Evolutionary conservation across 2,888 invertebrate genomes (phyloP).

Genomic region (Linnaemya tessellans): DNA sequence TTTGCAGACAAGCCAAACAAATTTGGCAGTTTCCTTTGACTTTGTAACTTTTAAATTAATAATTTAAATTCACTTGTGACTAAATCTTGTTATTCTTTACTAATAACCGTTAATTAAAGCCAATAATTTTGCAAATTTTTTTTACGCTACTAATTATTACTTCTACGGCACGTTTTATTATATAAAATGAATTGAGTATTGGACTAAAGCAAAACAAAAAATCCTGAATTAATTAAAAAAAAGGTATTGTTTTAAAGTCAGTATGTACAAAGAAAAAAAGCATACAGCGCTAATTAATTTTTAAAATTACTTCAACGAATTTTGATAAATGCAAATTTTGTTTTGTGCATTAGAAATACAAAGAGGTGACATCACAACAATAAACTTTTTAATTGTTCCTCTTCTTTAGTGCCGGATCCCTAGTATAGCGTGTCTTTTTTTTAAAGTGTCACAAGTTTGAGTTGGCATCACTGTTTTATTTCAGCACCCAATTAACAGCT

Average conservation of each 20-base stretch:
- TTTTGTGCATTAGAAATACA: neutral
- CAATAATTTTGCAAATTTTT: neutral
- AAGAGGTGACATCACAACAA: neutral
- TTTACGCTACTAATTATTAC: neutral
- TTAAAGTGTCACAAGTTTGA: too few relatives aligned
- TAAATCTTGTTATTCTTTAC: neutral
- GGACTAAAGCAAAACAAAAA: conserved; percentile 3
- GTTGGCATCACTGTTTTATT: too few relatives aligned
- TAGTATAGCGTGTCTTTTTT: too few relatives aligned
- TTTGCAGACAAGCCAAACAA: too few relatives aligned
- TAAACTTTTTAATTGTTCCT: conserved; percentile 8
- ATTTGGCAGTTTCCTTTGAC: too few relatives aligned
- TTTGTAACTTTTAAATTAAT: too few relatives aligned
- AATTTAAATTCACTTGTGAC: neutral
- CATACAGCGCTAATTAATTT: neutral
- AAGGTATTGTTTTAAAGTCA: conserved; percentile 19
- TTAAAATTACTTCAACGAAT: conserved; percentile 13
- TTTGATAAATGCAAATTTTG: neutral
- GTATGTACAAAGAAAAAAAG: neutral
- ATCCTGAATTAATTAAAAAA: conserved; percentile 29
- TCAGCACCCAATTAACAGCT: too few relatives aligned
- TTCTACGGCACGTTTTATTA: neutral
- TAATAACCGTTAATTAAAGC: neutral
- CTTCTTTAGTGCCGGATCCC: too few relatives aligned
- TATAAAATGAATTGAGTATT: conserved; percentile 15